Conservation (phyloP, 2,888 invertebrate genomes). For the Andrena bicolor region DNA sequence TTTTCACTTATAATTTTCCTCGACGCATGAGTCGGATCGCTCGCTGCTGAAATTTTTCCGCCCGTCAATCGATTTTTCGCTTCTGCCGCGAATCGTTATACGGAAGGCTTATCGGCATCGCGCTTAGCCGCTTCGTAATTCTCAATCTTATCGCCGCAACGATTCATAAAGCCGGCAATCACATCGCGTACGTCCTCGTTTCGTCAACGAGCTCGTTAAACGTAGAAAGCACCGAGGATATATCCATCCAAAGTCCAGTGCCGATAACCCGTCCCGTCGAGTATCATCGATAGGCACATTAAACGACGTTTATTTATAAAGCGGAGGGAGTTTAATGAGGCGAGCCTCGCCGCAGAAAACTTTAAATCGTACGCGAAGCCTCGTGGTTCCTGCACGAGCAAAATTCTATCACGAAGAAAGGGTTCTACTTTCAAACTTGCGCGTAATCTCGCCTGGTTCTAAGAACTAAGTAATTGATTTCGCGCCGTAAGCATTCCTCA, state of each 20-base stretch:
- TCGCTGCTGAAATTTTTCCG: neutral
- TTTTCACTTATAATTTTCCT: neutral
- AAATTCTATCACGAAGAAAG: too few relatives aligned
- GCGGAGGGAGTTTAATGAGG: constrained; percentile 10
- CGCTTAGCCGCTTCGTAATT: constrained; percentile 18
- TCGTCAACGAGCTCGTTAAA: constrained; percentile 30
- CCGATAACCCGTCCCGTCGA: constrained; percentile 56
- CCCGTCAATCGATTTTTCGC: constrained; percentile 4
- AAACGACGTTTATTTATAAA: constrained; percentile 73
- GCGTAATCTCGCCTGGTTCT: too few relatives aligned
- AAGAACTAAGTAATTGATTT: neutral
- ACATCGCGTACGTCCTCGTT: constrained; percentile 41
- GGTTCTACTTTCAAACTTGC: too few relatives aligned
- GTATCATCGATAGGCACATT: constrained; percentile 77
- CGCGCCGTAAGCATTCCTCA: neutral
- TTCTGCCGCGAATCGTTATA: neutral
- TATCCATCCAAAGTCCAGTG: constrained; percentile 60
- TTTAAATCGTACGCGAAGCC: constrained; percentile 28
- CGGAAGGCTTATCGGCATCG: constrained; percentile 22
- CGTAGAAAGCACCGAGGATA: constrained; percentile 26
- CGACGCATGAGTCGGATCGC: too few relatives aligned
- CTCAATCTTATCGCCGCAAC: constrained; percentile 48
- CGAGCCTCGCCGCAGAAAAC: constrained; percentile 3
- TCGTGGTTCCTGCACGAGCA: neutral
- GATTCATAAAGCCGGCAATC: constrained; percentile 58